Evolutionary conservation across 2,797 vertebrate genomes (phyloP), one percentile per base, ranked within the genome.

Genomic region (Peromyscus melanophrys): DNA sequence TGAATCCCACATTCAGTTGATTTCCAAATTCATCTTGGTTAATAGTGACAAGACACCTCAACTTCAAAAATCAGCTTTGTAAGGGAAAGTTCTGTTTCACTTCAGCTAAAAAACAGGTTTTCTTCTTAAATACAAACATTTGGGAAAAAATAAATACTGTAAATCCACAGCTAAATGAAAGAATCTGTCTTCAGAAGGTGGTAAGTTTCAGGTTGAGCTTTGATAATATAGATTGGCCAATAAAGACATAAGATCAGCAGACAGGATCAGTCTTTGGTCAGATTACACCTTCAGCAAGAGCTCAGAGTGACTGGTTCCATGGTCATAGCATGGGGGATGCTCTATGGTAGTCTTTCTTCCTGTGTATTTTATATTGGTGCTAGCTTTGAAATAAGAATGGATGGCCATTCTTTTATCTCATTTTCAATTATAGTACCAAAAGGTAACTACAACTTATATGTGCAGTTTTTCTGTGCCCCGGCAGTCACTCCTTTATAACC

Each of bases 21-120:
- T 69, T 94, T 89, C 31, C 63, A 92, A 90, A 94, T 93, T 85
- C 10, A 75, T 89, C 29, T 49, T 75, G 10, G 27, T 90, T 90
- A 92, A 21, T 57, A 75, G 46, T 78, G 25, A 83, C n/a, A 16
- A 86, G 37, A 86, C n/a, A 11, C 4, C 5, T 89, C 59, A 77
- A 3, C 12, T 59, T 52, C 19, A 59, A 78, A 89, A 87, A 61
- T 2, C 2, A 81, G n/a, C 13, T 67, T 69, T 85, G n/a, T 71
- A 52, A 86, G 16, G 34, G 40, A 76, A 92, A 85, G 82, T 73
- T 94, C 37, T 91, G 89, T 12, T 55, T 82, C n/a, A 94, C 31
- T 90, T 84, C 71, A 81, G 25, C 81, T 84, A 75, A 6, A 91
- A 76, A 83, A 25, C 0, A 3, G 29, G 63, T 94, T 85, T 21